These are phyloP conservation scores for Poicephalus meyeri DNA, from an alignment of 2,113 vertebrate genomes.

Conservation along the genomic window DNA sequence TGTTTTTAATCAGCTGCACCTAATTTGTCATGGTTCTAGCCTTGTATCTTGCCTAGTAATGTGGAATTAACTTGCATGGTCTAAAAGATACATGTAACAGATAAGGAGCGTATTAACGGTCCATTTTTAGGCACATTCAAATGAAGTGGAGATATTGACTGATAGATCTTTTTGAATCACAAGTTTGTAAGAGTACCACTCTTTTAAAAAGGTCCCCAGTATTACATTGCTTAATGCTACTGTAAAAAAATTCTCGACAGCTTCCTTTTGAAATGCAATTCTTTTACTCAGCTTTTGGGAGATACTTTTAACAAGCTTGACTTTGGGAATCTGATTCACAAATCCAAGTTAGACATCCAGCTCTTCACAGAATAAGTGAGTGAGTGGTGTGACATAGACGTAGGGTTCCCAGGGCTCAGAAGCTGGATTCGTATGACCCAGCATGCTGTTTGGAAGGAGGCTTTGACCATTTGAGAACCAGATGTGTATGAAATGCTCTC, in stretches of 20 bases:
- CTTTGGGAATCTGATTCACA: not conserved
- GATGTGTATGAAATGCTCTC: conserved; percentile 1
- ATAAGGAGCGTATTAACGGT: not conserved
- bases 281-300: not conserved
- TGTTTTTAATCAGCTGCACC: not conserved
- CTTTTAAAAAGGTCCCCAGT: not conserved
- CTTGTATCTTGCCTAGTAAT: not conserved
- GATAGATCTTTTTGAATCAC: not conserved
- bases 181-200: not conserved
- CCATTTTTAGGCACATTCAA: not conserved
- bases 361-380: not conserved
- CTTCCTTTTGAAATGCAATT: not conserved
- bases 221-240: not conserved
- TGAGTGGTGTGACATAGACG: not conserved
- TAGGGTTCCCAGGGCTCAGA: not conserved
- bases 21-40: not conserved
- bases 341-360: not conserved
- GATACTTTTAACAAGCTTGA: not conserved
- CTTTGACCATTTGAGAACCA: not conserved
- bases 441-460: not conserved
- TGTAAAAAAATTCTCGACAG: not conserved
- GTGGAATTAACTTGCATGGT: not conserved
- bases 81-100: not conserved
- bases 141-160: not conserved
- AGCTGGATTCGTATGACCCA: not conserved